phyloP scores from a whole-genome alignment of 2,888 invertebrate species.

The Cistogaster globosa region DNA sequence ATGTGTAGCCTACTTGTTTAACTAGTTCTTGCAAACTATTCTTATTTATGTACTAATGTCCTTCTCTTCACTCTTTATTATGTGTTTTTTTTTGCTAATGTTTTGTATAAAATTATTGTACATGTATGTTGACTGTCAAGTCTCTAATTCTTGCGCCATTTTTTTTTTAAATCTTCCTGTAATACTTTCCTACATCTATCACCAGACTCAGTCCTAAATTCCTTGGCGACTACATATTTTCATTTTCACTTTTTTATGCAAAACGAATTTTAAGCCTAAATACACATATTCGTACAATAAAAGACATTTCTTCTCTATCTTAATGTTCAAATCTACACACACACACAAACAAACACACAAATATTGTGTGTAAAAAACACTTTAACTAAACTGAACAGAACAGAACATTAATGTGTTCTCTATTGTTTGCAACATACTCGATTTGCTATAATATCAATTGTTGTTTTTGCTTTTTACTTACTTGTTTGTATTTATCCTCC shows the following conservation, averaged over 20 bases:
- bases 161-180: not conserved
- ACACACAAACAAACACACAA: too few species aligned
- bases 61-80: not conserved
- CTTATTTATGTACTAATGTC: slow-evolving; percentile 6
- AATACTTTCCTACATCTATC: not conserved
- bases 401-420: slow-evolving; percentile 66
- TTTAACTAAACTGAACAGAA: slow-evolving; percentile 55
- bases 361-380: slow-evolving; percentile 12
- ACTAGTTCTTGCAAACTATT: too few species aligned
- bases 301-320: slow-evolving; percentile 55
- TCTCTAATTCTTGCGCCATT: not conserved
- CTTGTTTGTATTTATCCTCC: not conserved
- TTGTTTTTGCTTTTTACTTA: slow-evolving; percentile 18
- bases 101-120: slow-evolving; percentile 33
- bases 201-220: not conserved
- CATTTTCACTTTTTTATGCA: slow-evolving; percentile 50
- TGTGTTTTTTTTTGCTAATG: not conserved
- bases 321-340: slow-evolving; percentile 64
- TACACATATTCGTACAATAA: slow-evolving; percentile 25
- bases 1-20: too few species aligned
- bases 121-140: slow-evolving; percentile 36
- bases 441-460: slow-evolving; percentile 45
- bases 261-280: slow-evolving; percentile 58
- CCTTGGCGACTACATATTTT: slow-evolving; percentile 5
- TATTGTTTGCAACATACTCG: slow-evolving; percentile 27